These are phyloP conservation scores for Manis javanica DNA, from an alignment of 2,797 vertebrate species.

Conservation along the genomic window DNA sequence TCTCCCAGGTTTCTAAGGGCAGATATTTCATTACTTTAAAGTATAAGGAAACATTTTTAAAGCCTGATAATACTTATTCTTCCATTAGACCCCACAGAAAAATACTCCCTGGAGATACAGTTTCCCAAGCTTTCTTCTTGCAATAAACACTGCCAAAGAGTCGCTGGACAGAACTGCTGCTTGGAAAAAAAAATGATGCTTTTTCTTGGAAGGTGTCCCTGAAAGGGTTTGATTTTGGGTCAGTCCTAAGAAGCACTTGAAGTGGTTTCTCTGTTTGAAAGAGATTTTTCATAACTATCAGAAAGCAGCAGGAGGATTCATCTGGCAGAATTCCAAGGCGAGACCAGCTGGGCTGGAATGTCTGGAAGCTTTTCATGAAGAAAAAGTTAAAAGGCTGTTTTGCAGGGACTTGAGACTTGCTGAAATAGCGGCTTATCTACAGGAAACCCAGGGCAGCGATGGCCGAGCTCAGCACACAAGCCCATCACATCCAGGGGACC, in stretches of 20 bases:
- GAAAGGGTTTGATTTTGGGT: slow-evolving; percentile 34
- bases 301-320: slow-evolving; percentile 52
- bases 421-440: neutral
- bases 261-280: slow-evolving; percentile 56
- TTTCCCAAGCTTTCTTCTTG: slow-evolving; percentile 45
- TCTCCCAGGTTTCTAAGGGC: neutral
- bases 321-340: slow-evolving; percentile 26
- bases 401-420: slow-evolving; percentile 18
- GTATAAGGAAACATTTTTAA: slow-evolving; percentile 21
- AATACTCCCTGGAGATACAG: neutral
- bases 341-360: neutral
- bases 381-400: slow-evolving; percentile 37
- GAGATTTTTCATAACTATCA: slow-evolving; percentile 42
- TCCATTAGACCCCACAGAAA: slow-evolving; percentile 8
- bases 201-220: slow-evolving; percentile 67
- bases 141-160: neutral
- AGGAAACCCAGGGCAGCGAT: slow-evolving; percentile 16
- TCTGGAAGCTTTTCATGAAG: slow-evolving; percentile 35
- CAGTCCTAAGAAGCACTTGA: slow-evolving; percentile 45
- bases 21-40: slow-evolving; percentile 41
- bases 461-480: neutral
- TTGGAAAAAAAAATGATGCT: slow-evolving; percentile 54
- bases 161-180: neutral
- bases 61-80: slow-evolving; percentile 17
- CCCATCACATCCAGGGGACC: accelerated